Base-by-base conservation (phyloP, 2,113 vertebrate genomes). In the Ginglymostoma cirratum region DNA sequence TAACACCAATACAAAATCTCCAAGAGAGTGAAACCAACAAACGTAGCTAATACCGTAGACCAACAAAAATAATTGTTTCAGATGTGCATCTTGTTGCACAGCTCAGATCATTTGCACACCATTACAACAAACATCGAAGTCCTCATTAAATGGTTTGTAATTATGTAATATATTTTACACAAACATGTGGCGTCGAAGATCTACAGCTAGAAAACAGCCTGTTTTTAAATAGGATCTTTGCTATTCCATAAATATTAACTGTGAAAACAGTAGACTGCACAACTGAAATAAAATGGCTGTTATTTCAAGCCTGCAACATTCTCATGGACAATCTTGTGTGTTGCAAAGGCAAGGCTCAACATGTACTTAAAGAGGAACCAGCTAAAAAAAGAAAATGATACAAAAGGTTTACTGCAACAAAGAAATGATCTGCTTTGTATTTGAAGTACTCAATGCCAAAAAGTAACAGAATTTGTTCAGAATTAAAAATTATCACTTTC, bases 301-400 rank as follows among this genome's bases (percentile, higher is more conserved):
- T 70, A 42, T 94, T 70, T 92, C 66, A 70, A 95, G 23, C 72
- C 15, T 34, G 67, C 94, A 95, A 72, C 94, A 95, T 72, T 72
- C 67, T 95, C 94, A 95, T 38, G 48, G 66, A 95, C 69, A 76
- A 45, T 38, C 23, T 94, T 65, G 27, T 23, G 67, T 72, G 67
- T 48, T 52, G 23, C 94, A 72, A 95, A 95, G 45, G 45, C 69
- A 95, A 52, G 94, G 94, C 94, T 95, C 66, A 95, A 72, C 94
- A 95, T 72, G 94, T 72, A 95, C 67, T 95, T 30, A 72, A 95
- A 48, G 94, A 70, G 94, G 94, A 95, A 70, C 24, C 45, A 70
- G 45, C 67, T 70, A 95, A 72, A 95, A 90, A 90, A 61, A 87
- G 38, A 61, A 90, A 48, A 27, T 23, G 94, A 95, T 95, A 72